Base-by-base conservation (phyloP, 2,888 invertebrate species). In the Chloromyia formosa region DNA sequence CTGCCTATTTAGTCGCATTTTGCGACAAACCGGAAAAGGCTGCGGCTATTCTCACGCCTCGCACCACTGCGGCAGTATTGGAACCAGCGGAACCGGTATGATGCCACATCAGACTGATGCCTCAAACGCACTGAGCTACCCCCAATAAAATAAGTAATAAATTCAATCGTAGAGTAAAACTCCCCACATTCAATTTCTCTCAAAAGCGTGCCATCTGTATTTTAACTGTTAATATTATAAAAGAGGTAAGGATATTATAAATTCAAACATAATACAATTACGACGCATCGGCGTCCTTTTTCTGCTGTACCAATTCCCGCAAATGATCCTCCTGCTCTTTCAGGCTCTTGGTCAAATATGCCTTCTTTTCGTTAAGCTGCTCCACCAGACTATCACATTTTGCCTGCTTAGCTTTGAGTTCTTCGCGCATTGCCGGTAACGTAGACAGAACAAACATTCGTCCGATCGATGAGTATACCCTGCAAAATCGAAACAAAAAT, bases 251-350 rank as follows among this genome's bases (percentile, higher is more conserved):
- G 20, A 27, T 23, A 35, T 27, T 16, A n/a, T n/a, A n/a, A 27
- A 14, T 78, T 78, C 80, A 78, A 79, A 81, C 66, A 66, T 77
- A 69, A 64, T 16, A 73, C 73, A 69, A 75, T 75, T 74, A 75
- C 64, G 75, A 69, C 58, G 62, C 71, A 74, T 83, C 83, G 1
- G 84, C 85, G 75, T 87, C 87, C 82, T 90, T 90, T 78, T 89
- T 88, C 78, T 90, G 90, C 77, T 91, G 90, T 0, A 93, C 90
- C 86, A 95, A 87, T 86, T 95, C 94, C 74, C 95, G 86, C 22
- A 95, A 86, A 81, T 92, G 93, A 83, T 94, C 91, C 83, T 94
- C 93, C 80, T 93, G 92, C 80, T 94, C 94, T 81, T 93, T 92
- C 60, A 95, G 86, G 79, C 88, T 93, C 77, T 90, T 89, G 80